Conservation (phyloP, 2,113 vertebrate genomes). For the Craseonycteris thonglongyai region DNA sequence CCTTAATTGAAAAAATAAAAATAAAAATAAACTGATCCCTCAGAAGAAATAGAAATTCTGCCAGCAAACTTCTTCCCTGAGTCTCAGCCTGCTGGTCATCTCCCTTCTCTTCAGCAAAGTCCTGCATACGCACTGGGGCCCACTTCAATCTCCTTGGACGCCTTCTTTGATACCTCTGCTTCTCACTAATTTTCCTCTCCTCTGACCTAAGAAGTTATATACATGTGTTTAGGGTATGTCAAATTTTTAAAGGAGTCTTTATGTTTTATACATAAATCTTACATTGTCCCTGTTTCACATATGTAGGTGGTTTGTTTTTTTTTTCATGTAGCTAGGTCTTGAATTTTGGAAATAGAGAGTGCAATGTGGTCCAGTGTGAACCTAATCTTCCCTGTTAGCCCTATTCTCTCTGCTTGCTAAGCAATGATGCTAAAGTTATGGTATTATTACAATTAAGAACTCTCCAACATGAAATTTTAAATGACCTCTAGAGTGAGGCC, state of each 20-base stretch:
- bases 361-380: background rate
- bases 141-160: no score
- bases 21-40: no score
- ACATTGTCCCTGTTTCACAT: background rate
- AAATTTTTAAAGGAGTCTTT: background rate
- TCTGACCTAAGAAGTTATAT: background rate
- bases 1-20: no score
- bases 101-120: background rate
- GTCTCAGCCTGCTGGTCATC: no score
- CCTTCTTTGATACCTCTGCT: background rate
- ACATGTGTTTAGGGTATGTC: background rate
- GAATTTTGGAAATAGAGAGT: background rate
- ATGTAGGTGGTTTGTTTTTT: no score
- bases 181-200: background rate
- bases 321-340: background rate
- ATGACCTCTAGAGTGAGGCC: background rate
- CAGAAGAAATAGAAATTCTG: no score
- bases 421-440: background rate
- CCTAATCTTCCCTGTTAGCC: background rate
- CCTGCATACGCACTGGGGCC: rapidly evolving
- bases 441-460: background rate
- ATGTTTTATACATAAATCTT: background rate
- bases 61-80: background rate
- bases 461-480: background rate
- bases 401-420: background rate